Conservation (phyloP, 2,797 vertebrate species). For the Ptychobarbus kaznakovi region DNA sequence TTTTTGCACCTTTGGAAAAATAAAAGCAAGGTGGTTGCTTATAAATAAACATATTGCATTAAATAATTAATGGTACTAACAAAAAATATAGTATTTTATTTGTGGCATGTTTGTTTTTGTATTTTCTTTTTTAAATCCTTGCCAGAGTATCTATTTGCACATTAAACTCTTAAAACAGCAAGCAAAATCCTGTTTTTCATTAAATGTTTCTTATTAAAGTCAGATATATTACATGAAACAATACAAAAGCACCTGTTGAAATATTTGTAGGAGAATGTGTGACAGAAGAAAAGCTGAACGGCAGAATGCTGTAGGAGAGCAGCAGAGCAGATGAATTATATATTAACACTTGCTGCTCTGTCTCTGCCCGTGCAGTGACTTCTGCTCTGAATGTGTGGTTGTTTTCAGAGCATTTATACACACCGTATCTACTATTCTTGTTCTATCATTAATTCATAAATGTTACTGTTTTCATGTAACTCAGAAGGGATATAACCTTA, state of each 20-base stretch:
- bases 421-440: neutral
- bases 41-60: neutral
- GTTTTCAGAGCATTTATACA: slow-evolving; percentile 31
- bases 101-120: neutral
- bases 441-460: slow-evolving; percentile 50
- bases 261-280: slow-evolving; percentile 11
- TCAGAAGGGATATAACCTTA: slow-evolving; percentile 36
- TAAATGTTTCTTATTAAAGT: neutral
- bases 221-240: slow-evolving; percentile 9
- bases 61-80: neutral
- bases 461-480: slow-evolving; percentile 46
- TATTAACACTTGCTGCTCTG: slow-evolving; percentile 25
- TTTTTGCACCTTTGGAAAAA: no score
- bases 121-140: neutral
- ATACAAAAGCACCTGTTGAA: neutral
- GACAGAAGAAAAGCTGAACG: neutral
- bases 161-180: neutral
- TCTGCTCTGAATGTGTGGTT: slow-evolving; percentile 19
- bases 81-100: neutral
- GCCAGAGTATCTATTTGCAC: neutral
- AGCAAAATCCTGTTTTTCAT: slow-evolving; percentile 33
- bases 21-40: neutral
- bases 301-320: neutral
- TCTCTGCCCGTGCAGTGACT: neutral
- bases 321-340: slow-evolving; percentile 33